Evolutionary conservation across 2,888 invertebrate genomes (phyloP).

Genomic region (Eupithecia subumbrata): DNA sequence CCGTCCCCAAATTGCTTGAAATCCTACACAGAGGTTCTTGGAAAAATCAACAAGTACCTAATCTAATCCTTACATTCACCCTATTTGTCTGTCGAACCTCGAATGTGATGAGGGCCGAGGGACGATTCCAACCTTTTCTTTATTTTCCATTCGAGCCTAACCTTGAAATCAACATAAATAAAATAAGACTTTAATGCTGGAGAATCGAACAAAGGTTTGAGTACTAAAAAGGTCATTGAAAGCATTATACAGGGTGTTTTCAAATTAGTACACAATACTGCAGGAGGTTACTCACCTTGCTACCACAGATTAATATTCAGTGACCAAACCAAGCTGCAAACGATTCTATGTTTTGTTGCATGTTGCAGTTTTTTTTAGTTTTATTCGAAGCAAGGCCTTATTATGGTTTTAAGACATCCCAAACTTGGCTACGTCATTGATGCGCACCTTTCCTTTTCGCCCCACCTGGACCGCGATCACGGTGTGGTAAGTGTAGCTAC

Average conservation of each 20-base stretch:
- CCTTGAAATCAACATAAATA: background rate
- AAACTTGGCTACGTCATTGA: too few species aligned
- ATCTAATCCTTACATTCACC: background rate
- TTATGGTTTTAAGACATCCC: too few species aligned
- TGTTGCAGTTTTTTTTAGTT: too few species aligned
- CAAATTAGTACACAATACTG: too few species aligned
- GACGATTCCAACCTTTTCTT: background rate
- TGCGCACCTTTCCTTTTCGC: too few species aligned
- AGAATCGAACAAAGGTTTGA: background rate
- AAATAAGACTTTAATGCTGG: background rate
- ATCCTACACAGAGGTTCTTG: background rate
- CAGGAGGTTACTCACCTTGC: too few species aligned
- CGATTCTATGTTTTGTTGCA: too few species aligned
- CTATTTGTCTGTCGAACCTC: background rate
- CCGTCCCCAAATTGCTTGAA: background rate
- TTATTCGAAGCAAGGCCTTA: too few species aligned
- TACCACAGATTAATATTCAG: too few species aligned
- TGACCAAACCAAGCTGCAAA: too few species aligned
- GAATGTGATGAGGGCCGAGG: constrained; percentile 1
- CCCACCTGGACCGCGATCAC: too few species aligned
- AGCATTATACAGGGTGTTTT: background rate
- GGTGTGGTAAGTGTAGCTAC: too few species aligned
- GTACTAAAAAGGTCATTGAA: background rate
- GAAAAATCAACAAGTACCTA: constrained; percentile 1
- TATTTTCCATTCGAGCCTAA: background rate